phyloP scores from a whole-genome alignment of 1,140 invertebrate species.

The Lepidurus couesii region DNA sequence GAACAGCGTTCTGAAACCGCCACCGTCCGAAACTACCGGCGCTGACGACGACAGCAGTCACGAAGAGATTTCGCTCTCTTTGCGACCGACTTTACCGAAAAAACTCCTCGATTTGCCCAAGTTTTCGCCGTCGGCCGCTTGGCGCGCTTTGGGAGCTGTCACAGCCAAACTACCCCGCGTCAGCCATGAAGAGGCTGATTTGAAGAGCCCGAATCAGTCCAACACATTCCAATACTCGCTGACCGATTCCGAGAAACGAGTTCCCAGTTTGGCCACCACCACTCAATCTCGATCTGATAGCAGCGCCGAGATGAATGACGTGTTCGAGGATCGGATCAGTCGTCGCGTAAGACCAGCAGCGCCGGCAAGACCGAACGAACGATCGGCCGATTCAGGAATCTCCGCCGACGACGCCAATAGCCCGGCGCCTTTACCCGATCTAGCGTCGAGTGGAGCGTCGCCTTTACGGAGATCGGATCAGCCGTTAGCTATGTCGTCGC shows the following conservation, averaged over 20 bases:
- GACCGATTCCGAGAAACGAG: conserved; percentile 33
- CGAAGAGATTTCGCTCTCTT: conserved; percentile 57
- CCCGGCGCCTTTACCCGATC: conserved; percentile 43
- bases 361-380: conserved; percentile 50
- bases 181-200: neutral
- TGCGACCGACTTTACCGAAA: conserved; percentile 69
- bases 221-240: conserved; percentile 30
- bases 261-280: conserved; percentile 30
- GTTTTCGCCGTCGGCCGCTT: conserved; percentile 75
- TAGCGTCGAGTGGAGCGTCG: conserved; percentile 34
- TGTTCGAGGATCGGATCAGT: conserved; percentile 52
- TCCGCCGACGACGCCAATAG: conserved; percentile 59
- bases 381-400: conserved; percentile 72
- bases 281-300: conserved; percentile 42
- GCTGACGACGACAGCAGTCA: conserved; percentile 38
- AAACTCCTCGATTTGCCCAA: conserved; percentile 65
- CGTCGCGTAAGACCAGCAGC: conserved; percentile 46
- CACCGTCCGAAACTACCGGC: neutral
- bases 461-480: conserved; percentile 29
- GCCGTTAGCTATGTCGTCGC: conserved; percentile 41
- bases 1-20: neutral
- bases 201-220: conserved; percentile 23
- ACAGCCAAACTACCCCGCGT: neutral
- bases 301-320: conserved; percentile 39
- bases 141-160: conserved; percentile 55